Conservation (phyloP, 2,797 vertebrate species). For the Mus caroli region DNA sequence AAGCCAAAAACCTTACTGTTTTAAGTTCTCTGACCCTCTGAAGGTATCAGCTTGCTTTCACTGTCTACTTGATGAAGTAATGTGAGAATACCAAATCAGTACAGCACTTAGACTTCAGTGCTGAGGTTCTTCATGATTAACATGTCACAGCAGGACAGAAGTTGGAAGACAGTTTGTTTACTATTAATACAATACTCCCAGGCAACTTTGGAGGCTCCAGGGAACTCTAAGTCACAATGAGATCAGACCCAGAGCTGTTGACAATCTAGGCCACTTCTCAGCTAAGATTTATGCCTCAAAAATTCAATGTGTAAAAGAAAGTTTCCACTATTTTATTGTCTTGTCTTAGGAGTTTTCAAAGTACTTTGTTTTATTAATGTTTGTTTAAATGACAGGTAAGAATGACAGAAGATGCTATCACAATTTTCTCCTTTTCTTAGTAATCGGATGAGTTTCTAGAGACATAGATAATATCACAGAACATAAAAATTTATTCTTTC, state of each 20-base stretch:
- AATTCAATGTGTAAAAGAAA: neutral
- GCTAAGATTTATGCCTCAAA: slow-evolving; percentile 14
- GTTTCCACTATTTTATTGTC: neutral
- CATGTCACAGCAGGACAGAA: neutral
- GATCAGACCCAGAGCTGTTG: neutral
- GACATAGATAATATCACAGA: neutral
- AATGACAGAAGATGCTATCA: slow-evolving; percentile 16
- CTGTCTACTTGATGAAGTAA: slow-evolving; percentile 58
- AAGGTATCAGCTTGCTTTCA: slow-evolving; percentile 54
- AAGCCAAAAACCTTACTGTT: slow-evolving; percentile 41
- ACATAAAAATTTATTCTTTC: slow-evolving; percentile 25
- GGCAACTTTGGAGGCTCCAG: neutral
- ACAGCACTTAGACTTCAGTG: slow-evolving; percentile 13
- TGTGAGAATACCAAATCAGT: slow-evolving; percentile 43
- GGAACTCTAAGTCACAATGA: neutral
- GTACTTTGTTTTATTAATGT: slow-evolving; percentile 46
- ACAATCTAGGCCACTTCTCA: neutral
- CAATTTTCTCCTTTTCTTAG: slow-evolving; percentile 40
- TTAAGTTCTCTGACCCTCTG: slow-evolving; percentile 28
- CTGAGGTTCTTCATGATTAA: slow-evolving; percentile 44
- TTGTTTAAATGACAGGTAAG: slow-evolving; percentile 49
- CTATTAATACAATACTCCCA: neutral
- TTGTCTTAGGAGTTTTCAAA: neutral
- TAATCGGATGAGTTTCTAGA: slow-evolving; percentile 36
- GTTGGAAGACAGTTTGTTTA: neutral